Evolutionary conservation across 2,797 vertebrate species (phyloP).

Genomic region (Sparus aurata): DNA sequence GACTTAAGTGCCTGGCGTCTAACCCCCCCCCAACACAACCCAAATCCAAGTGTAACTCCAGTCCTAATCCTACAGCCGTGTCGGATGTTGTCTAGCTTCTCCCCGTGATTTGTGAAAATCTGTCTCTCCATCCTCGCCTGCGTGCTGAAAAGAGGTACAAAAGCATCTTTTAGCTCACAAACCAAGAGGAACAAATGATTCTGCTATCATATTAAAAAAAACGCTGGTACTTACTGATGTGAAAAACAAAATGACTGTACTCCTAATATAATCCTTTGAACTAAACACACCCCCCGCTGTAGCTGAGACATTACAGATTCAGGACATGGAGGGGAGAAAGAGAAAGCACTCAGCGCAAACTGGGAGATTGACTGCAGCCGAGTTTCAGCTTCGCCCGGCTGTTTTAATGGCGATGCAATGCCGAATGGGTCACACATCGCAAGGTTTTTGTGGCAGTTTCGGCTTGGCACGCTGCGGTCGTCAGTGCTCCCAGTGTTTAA

Average conservation of each 20-base stretch:
- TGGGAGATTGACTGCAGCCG: conserved; percentile 18
- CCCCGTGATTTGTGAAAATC: not conserved
- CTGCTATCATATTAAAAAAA: conserved; percentile 9
- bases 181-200: conserved; percentile 17
- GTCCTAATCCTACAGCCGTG: not conserved
- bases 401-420: conserved; percentile 10
- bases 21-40: not conserved
- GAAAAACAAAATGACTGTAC: conserved; percentile 17
- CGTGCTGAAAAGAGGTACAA: not conserved
- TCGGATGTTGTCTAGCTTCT: not conserved
- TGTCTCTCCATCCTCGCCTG: not conserved
- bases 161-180: conserved; percentile 10
- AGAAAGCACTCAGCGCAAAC: conserved; percentile 13
- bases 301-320: conserved; percentile 17
- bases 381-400: conserved; percentile 12
- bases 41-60: conserved; percentile 6
- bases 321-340: conserved; percentile 12
- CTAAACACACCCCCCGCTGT: conserved; percentile 1
- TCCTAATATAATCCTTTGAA: conserved; percentile 25
- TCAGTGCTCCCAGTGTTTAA: too few species aligned
- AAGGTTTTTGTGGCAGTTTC: not conserved
- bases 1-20: conserved; percentile 11
- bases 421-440: not conserved
- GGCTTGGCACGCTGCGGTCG: too few species aligned
- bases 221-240: not conserved